Conservation (phyloP, 2,888 invertebrate species). For the Schizaphis graminum region DNA sequence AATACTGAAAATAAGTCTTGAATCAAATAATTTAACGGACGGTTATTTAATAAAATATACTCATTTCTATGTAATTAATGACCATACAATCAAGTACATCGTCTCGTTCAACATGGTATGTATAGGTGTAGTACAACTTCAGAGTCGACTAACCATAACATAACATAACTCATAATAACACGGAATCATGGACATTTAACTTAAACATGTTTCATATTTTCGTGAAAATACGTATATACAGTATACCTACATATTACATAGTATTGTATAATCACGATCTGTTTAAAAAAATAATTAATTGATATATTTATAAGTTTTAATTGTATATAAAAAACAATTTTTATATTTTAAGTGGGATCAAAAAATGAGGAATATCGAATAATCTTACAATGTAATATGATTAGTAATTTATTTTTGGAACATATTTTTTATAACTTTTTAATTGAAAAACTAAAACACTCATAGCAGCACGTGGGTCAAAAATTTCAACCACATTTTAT, state of each 20-base stretch:
- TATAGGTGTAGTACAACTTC: background rate
- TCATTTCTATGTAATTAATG: background rate
- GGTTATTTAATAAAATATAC: background rate
- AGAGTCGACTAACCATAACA: background rate
- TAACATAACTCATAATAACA: background rate
- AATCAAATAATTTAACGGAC: background rate
- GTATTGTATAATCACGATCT: background rate
- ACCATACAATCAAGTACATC: background rate
- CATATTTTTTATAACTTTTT: background rate
- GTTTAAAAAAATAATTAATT: background rate
- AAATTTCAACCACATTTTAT: background rate
- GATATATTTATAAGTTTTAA: background rate
- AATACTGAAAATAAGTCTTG: background rate
- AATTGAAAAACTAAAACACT: background rate
- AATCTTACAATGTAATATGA: background rate
- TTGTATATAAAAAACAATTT: background rate
- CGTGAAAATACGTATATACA: background rate
- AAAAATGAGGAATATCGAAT: background rate
- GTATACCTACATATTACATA: background rate
- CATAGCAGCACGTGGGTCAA: background rate
- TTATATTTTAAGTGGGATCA: background rate
- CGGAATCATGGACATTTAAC: background rate
- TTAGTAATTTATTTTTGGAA: background rate
- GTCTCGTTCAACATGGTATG: background rate
- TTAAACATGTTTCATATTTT: background rate